A percentile compares a stretch with the other conserved stretches of the same genome.
These are phyloP conservation scores for Cheirogaleus major DNA, from an alignment of 2,797 vertebrate genomes.

Conservation along the genomic window DNA sequence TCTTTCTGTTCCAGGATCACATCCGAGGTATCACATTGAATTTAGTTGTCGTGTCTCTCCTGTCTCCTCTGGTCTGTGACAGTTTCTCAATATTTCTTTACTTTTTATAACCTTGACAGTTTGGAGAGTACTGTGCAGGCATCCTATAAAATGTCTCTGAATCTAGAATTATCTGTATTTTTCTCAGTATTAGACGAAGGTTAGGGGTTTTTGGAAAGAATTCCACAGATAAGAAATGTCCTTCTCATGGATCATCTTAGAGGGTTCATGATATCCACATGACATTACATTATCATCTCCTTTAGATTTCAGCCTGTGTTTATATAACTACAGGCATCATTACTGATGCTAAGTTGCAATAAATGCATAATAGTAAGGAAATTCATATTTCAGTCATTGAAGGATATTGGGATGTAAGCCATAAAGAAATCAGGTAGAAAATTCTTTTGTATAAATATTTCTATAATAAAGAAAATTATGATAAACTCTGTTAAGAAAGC, in stretches of 20 bases:
- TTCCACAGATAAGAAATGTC: not conserved
- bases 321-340: not conserved
- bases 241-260: not conserved
- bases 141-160: not conserved
- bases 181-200: not conserved
- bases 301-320: not conserved
- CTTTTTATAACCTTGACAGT: not conserved
- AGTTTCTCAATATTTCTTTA: not conserved
- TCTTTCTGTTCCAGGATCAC: not conserved
- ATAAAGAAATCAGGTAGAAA: not conserved
- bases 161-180: not conserved
- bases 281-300: not conserved
- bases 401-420: not conserved
- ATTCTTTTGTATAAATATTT: not conserved
- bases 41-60: not conserved
- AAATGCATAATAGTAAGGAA: not conserved
- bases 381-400: not conserved
- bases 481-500: not conserved
- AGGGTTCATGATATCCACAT: rapidly evolving
- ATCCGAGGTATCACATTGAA: not conserved
- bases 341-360: not conserved
- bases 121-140: not conserved
- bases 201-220: not conserved
- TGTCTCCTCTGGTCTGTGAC: not conserved
- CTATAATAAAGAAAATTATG: not conserved